A percentile compares a stretch with the other conserved stretches of the same genome.
These are phyloP conservation scores for Psylliodes chrysocephalus DNA, from an alignment of 2,888 invertebrate species.

Conservation along the genomic window DNA sequence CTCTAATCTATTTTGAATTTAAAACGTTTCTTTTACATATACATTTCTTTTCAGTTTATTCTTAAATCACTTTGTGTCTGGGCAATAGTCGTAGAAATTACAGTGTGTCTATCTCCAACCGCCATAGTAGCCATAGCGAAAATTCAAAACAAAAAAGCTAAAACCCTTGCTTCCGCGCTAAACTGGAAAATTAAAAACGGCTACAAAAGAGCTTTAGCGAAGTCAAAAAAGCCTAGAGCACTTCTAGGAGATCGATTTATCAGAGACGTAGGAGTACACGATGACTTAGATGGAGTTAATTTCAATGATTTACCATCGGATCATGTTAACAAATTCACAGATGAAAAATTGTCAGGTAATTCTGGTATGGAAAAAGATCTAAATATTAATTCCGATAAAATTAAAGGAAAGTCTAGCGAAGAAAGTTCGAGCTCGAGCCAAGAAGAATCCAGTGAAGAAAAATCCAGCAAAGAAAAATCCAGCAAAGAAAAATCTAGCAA, in stretches of 20 bases:
- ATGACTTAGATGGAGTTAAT: not conserved
- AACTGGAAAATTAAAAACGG: constrained; percentile 30
- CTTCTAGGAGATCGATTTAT: constrained; percentile 1
- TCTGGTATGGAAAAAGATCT: no score
- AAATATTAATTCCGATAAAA: no score
- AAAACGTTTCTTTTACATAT: no score
- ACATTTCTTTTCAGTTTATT: constrained; percentile 26
- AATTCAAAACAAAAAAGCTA: constrained; percentile 32
- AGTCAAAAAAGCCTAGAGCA: constrained; percentile 1
- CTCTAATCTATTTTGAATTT: no score
- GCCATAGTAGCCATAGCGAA: constrained; percentile 33
- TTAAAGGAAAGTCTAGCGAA: no score
- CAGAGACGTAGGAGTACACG: not conserved
- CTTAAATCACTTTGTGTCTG: constrained; percentile 20
- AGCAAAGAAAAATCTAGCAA: no score
- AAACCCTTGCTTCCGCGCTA: constrained; percentile 29
- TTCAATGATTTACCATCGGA: not conserved
- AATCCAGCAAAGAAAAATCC: no score
- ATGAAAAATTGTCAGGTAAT: no score
- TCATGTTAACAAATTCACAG: not conserved
- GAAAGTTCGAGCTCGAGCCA: no score
- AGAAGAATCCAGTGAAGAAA: no score
- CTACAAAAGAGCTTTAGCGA: constrained; percentile 30
- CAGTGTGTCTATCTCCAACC: constrained; percentile 28
- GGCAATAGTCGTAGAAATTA: constrained; percentile 12